Evolutionary conservation across 2,113 vertebrate genomes (phyloP).

Genomic region (Eonycteris spelaea): DNA sequence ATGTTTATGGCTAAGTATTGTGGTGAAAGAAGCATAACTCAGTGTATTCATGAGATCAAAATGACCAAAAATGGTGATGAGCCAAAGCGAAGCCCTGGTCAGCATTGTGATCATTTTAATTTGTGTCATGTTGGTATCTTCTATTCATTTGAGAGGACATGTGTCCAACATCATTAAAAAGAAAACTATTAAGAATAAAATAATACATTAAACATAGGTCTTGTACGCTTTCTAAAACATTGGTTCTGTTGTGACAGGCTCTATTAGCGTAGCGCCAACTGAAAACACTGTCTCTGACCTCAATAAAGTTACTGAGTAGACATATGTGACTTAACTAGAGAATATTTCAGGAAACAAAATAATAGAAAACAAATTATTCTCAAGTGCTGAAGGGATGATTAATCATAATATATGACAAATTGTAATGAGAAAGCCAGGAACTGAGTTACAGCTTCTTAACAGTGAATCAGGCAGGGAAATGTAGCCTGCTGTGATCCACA

Average conservation of each 20-base stretch:
- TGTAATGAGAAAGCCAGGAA: not conserved
- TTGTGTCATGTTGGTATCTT: not conserved
- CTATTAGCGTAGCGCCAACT: not conserved
- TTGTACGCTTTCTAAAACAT: not conserved
- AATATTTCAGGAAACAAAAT: not conserved
- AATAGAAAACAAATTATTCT: slow-evolving; percentile 34
- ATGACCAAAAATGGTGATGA: not conserved
- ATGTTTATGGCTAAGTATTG: not conserved
- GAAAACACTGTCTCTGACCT: not conserved
- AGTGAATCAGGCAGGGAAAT: slow-evolving; percentile 20
- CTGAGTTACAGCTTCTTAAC: not conserved
- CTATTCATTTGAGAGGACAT: slow-evolving; percentile 9
- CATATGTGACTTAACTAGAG: not conserved
- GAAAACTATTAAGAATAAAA: not conserved
- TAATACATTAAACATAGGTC: not conserved
- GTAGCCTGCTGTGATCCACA: not conserved
- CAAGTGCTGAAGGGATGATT: not conserved
- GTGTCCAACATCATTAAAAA: slow-evolving; percentile 17
- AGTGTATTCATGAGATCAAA: not conserved
- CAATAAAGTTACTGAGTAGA: not conserved
- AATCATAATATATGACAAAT: not conserved
- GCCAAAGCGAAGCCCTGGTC: not conserved
- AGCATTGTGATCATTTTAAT: slow-evolving; percentile 20
- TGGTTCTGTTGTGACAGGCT: not conserved
- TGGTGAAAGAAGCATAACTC: not conserved